A percentile compares a stretch with the other conserved stretches of the same genome.
Conservation (phyloP, 2,113 vertebrate genomes). For the Nestor notabilis region DNA sequence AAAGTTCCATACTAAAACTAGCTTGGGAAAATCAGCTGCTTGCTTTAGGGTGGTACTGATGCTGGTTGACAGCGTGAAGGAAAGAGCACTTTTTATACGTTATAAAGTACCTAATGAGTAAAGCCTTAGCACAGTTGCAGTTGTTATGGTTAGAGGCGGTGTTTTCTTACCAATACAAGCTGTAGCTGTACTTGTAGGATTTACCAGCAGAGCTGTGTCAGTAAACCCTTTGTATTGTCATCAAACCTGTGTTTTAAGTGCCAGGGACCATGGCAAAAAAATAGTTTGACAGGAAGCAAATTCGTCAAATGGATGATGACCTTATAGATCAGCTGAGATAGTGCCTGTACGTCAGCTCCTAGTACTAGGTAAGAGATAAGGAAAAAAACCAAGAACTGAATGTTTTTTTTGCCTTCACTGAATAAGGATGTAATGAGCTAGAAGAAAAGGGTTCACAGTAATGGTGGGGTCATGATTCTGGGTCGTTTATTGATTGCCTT, state of each 20-base stretch:
- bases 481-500: not conserved
- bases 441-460: not conserved
- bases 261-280: not conserved
- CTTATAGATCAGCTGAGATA: not conserved
- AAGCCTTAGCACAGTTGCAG: not conserved
- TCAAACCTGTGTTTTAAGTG: not conserved
- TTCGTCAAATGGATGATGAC: not conserved
- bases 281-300: not conserved
- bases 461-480: not conserved
- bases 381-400: not conserved
- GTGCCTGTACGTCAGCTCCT: not conserved
- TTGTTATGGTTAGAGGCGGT: not conserved
- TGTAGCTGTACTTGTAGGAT: not conserved
- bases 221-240: not conserved
- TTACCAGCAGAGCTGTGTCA: constrained; percentile 13
- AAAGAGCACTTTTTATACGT: not conserved
- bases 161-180: not conserved
- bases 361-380: not conserved
- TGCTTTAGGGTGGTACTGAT: not conserved
- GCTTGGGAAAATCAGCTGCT: not conserved
- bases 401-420: not conserved
- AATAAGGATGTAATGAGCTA: not conserved
- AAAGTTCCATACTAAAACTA: not conserved
- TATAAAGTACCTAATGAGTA: not conserved
- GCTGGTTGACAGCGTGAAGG: not conserved